Evolutionary conservation across 1,140 invertebrate species (phyloP), one percentile per base, ranked within the genome.

Genomic region (Triops longicaudatus): DNA sequence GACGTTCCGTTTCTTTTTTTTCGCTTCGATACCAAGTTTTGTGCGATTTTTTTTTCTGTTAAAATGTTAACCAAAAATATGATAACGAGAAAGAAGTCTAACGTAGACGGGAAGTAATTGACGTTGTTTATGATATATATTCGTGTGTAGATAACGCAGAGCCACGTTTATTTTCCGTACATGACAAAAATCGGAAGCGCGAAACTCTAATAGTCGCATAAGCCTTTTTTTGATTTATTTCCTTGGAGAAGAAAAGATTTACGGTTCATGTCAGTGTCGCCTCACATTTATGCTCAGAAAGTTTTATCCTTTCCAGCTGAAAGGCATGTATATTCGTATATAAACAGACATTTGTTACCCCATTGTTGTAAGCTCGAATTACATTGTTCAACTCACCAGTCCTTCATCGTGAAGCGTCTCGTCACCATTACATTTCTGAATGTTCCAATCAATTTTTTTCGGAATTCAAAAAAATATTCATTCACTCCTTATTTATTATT

Each of bases 261-360:
- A n/a, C n/a, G 50, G 50, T 63, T n/a, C 50, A 63, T 14, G 50
- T 63, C 50, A 63, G 22, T 63, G 14, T 63, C 50, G 50, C 50
- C 50, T 63, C 50, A 63, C 50, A 22, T 63, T 37, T 63, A 63
- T 63, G 50, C 50, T 63, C 50, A 63, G 50, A 63, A 63, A 12
- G 50, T 63, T 63, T 37, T 63, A 63, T 63, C 50, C 11, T 63
- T 63, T 63, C 50, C 50, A n/a, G 50, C 50, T n/a, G 50, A 22
- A 63, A 63, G 50, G 22, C n/a, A 63, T 63, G 50, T 63, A 63
- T 63, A 63, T 63, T 63, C 50, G 50, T 63, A 63, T 63, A 63
- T 63, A 63, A 63, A 22, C 50, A 6, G 50, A 63, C 50, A 63
- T 63, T 37, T 63, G 50, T 63, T 63, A 63, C 50, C 50, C 31